Evolutionary conservation across 1,140 invertebrate genomes (phyloP), one percentile per base, ranked within the genome.

Genomic region (Theocolax elegans): DNA sequence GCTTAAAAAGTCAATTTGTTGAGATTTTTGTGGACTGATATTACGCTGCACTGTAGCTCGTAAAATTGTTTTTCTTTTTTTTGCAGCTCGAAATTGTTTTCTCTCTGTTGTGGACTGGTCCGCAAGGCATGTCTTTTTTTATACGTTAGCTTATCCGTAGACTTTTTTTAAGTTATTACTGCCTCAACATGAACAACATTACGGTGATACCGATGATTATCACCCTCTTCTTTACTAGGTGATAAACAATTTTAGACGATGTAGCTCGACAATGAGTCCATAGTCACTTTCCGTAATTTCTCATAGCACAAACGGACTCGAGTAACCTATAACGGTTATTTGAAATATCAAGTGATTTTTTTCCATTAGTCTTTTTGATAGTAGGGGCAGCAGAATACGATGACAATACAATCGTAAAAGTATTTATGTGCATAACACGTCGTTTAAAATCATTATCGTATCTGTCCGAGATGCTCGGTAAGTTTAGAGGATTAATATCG

Each of bases 61-160:
- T 42, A 71, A 59, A 69, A 49, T 66, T 21, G n/a, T 75, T 42
- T 58, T 72, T 72, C 21, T 40, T 71, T 69, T 17, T 38, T 65
- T 56, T 66, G 40, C 59, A 66, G 58, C 58, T n/a, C 44, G 27
- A 72, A 73, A 72, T 72, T 62, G 72, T 73, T 75, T 74, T 74
- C n/a, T n/a, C n/a, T 56, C 74, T 64, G 49, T 74, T 76, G 65
- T 80, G 63, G 79, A 77, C 79, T 71, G 79, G 77, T 80, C 74
- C 72, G 63, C 75, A 73, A 71, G 59, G 21, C 68, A 74, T 75
- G 60, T 70, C 79, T 81, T 79, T 69, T n/a, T 69, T 46, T 69
- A 70, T 62, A 74, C 75, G 73, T 63, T 78, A 71, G 74, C 66
- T 74, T 68, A 72, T 73, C 40, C 56, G 74, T 77, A 76, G 35